Conservation (phyloP, 2,797 vertebrate genomes). For the Percopsis omiscomaycus region DNA sequence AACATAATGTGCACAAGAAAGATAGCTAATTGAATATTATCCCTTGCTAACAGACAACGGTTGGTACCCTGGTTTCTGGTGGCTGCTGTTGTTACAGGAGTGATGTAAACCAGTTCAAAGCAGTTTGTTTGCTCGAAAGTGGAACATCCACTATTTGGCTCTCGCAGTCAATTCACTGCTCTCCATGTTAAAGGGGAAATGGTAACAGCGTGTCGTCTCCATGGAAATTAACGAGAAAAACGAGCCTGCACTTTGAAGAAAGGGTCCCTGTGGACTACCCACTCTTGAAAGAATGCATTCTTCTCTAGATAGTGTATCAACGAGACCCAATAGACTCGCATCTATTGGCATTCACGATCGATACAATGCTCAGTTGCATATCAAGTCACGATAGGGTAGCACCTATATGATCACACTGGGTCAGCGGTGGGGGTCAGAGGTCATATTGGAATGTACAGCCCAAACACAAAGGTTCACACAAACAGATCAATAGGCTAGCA, state of each 20-base stretch:
- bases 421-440: slow-evolving; percentile 8
- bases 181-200: too few relatives aligned
- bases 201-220: background rate
- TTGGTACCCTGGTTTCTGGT: too few relatives aligned
- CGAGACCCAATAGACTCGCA: background rate
- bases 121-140: too few relatives aligned
- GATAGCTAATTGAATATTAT: too few relatives aligned
- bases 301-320: too few relatives aligned
- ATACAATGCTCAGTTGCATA: slow-evolving; percentile 8
- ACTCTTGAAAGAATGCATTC: too few relatives aligned
- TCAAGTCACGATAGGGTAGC: background rate
- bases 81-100: too few relatives aligned
- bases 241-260: slow-evolving; percentile 25
- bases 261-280: background rate
- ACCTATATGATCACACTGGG: background rate
- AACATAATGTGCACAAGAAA: too few relatives aligned
- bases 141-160: too few relatives aligned
- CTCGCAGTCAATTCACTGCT: too few relatives aligned
- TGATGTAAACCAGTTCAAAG: too few relatives aligned
- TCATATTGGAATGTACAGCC: slow-evolving; percentile 16
- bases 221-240: slow-evolving; percentile 31
- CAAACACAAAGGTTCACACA: slow-evolving; percentile 29
- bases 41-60: too few relatives aligned
- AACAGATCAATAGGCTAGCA: slow-evolving; percentile 28
- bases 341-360: slow-evolving; percentile 2